Conservation (phyloP, 2,797 vertebrate genomes). For the Enteromius treurensis region DNA sequence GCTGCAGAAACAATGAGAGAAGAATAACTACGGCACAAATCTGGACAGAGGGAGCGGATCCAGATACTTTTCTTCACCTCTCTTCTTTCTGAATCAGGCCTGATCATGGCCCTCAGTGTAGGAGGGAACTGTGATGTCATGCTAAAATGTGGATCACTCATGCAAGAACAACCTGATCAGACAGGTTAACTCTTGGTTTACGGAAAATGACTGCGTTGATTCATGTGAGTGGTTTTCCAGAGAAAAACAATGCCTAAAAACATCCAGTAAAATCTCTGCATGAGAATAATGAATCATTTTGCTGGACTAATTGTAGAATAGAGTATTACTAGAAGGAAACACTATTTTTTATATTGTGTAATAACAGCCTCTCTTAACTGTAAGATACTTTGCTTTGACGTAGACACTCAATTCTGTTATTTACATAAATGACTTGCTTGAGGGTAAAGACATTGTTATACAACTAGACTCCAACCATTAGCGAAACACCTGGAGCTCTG, state of each 20-base stretch:
- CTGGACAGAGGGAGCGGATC: neutral
- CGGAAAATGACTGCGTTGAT: slow-evolving; percentile 6
- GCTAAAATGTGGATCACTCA: slow-evolving; percentile 22
- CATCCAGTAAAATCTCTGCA: neutral
- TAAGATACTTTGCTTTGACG: neutral
- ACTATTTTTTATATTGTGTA: neutral
- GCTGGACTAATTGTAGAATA: neutral
- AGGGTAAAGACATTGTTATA: neutral
- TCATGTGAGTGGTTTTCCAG: slow-evolving; percentile 19
- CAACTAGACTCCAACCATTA: neutral
- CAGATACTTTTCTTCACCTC: slow-evolving; percentile 30
- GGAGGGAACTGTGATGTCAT: slow-evolving; percentile 40
- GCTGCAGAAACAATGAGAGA: slow-evolving; percentile 46
- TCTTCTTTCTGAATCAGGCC: slow-evolving; percentile 15
- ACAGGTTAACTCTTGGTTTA: slow-evolving; percentile 30
- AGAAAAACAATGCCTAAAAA: neutral
- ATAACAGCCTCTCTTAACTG: too few species aligned
- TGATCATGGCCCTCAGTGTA: slow-evolving; percentile 9
- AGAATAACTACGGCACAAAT: slow-evolving; percentile 17
- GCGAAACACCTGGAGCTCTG: neutral
- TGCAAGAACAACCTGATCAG: slow-evolving; percentile 34
- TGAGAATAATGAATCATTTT: neutral
- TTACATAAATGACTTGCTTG: neutral
- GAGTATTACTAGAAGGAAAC: neutral
- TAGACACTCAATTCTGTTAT: neutral